Base-by-base conservation (phyloP, 2,888 invertebrate genomes). In the Dicyrtomina minuta region DNA sequence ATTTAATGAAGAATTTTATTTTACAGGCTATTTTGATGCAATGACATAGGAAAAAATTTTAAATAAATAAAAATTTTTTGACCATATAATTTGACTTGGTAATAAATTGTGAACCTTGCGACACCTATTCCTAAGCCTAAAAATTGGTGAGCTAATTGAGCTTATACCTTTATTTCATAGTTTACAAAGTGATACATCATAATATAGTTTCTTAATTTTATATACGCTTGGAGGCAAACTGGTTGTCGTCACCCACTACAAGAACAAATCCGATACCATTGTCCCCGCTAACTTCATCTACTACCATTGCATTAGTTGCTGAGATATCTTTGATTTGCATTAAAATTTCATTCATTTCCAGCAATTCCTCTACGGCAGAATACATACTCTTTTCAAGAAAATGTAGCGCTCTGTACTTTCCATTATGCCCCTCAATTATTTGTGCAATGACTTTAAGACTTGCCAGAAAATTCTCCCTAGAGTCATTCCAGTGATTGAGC, bases 361-460 rank as follows among this genome's bases (percentile, higher is more conserved):
- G 4, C 15, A 61, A n/a, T 17, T 61, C 41, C 24, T 44, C 46
- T n/a, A 24, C 20, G 8, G 3, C 24, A 1, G n/a, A 13, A 22
- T 61, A 46, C 61, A 61, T 61, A 24, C 44, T 46, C 20, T 46
- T 44, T n/a, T 61, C 61, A n/a, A 61, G 44, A 17, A 61, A 61
- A 26, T 10, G 44, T 22, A 61, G 20, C 1, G 46, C 27, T 26
- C n/a, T 61, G 26, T 61, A 61, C n/a, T 61, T 61, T 15, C 61
- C 46, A 8, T 4, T 24, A 22, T 20, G 5, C 4, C 15, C 20
- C 5, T 20, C 1, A 13, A 61, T 44, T n/a, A n/a, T n/a, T 24
- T 61, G 26, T 8, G 22, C 61, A 46, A 61, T 61, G 44, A 61
- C 22, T 8, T 10, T 41, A 1, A 61, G 46, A 26, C 61, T 46